Base-by-base conservation (phyloP, 2,888 invertebrate genomes). In the Drosophila neonasuta region DNA sequence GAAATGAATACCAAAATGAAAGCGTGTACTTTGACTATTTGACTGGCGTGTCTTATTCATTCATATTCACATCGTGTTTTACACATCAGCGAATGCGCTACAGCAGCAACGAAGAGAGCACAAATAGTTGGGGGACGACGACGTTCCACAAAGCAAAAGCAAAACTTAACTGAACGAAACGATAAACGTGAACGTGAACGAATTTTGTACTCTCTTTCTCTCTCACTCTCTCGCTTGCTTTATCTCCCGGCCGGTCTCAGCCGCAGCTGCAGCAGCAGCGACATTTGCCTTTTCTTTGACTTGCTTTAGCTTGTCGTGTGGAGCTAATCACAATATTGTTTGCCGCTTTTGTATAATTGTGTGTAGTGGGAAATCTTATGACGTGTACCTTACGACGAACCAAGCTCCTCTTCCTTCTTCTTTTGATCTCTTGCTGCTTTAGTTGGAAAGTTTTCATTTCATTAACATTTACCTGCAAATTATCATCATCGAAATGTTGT, bases 1-100 rank as follows among this genome's bases (percentile, higher is more conserved):
- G 44, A 50, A 69, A 65, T 56, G 24, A 11, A 56, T 56, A 51
- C 48, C 50, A 54, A 71, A 69, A 74, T 68, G 69, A 78, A 86
- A 86, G 80, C 79, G 87, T 84, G 80, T 84, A 84, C 48, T 86
- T 86, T 81, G 87, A 63, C 61, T 80, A 41, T 41, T 34, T 24
- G 24, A 83, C 66, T 78, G 85, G 70, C 87, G 80, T 72, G 79
- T 81, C 82, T 74, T 67, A 71, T 86, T 75, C 81, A 81, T 81
- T 81, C 81, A 81, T 84, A 84, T 86, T 70, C 80, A 75, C 73
- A 75, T 69, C 82, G 71, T 80, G 86, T 66, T 73, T 68, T 77
- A 69, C 70, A 80, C 73, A 76, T 67, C 69, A 58, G 68, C 74
- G 74, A 62, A 63, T 68, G 64, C 24, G 24, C 24, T 24, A 24